Conservation (phyloP, 2,888 invertebrate genomes). For the Ferdinandea cuprea region DNA sequence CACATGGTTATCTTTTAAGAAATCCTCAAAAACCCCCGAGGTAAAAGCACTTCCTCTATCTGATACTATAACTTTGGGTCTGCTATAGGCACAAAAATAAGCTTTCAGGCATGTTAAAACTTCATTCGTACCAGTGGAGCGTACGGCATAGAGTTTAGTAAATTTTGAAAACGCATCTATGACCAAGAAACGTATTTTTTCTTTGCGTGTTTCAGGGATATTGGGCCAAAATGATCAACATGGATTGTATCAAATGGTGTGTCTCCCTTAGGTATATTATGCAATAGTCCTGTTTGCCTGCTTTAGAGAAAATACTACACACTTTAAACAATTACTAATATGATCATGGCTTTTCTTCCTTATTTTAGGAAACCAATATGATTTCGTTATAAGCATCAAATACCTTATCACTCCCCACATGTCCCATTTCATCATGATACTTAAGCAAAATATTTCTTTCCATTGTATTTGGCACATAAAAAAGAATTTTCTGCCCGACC, state of each 20-base stretch:
- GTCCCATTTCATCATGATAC: too few species aligned
- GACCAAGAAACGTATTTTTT: too few species aligned
- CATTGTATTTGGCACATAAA: background rate
- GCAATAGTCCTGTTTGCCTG: too few species aligned
- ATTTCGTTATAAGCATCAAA: constrained; percentile 2
- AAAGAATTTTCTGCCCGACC: too few species aligned
- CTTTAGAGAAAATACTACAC: constrained; percentile 12
- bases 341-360: constrained; percentile 20
- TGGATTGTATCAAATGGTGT: too few species aligned
- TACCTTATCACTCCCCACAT: too few species aligned
- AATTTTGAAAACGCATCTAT: constrained; percentile 10
- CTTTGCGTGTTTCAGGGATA: too few species aligned
- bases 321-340: constrained; percentile 45
- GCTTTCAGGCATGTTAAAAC: constrained; percentile 24
- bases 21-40: constrained; percentile 9
- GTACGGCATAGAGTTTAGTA: constrained; percentile 21
- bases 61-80: constrained; percentile 30
- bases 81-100: too few species aligned
- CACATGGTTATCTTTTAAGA: constrained; percentile 22
- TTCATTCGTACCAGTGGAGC: constrained; percentile 20
- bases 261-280: too few species aligned
- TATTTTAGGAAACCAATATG: constrained; percentile 45
- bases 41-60: too few species aligned
- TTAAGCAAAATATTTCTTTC: too few species aligned
- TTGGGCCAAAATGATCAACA: too few species aligned